A percentile compares a stretch with the other conserved stretches of the same genome.
These are phyloP conservation scores for Solenodon paradoxus DNA, from an alignment of 2,113 vertebrate genomes.

Conservation along the genomic window DNA sequence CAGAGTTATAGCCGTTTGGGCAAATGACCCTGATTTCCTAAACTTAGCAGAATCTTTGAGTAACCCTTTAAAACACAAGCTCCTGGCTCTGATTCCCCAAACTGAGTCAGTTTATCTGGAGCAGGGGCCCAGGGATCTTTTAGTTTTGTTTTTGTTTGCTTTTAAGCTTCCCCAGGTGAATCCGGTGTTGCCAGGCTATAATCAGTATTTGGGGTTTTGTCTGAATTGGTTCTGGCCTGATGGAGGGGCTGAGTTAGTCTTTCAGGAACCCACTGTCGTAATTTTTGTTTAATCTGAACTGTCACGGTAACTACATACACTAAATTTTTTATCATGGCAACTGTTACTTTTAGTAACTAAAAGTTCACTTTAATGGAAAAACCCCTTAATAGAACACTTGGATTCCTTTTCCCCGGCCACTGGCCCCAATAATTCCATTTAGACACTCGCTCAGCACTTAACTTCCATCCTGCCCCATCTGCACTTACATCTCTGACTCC, in stretches of 20 bases:
- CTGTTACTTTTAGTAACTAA: not conserved
- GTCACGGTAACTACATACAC: not conserved
- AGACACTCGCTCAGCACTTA: not conserved
- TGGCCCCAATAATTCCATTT: too few species aligned
- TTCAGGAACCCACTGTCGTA: not conserved
- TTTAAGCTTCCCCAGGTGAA: not conserved
- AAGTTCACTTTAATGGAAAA: not conserved
- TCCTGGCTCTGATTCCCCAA: not conserved
- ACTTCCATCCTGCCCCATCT: not conserved
- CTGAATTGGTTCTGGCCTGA: not conserved
- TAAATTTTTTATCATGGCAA: not conserved
- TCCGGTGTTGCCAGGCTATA: not conserved
- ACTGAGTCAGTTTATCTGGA: not conserved
- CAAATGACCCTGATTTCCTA: not conserved
- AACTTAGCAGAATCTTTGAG: not conserved
- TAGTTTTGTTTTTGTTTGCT: not conserved
- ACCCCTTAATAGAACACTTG: not conserved
- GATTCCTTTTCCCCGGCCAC: not conserved
- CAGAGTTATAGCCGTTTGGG: not conserved
- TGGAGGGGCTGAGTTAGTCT: too few species aligned
- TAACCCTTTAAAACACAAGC: not conserved
- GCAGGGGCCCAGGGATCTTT: not conserved
- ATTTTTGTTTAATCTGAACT: not conserved
- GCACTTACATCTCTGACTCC: not conserved
- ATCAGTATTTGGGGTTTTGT: not conserved